These are phyloP conservation scores for Charina bottae DNA, from an alignment of 2,113 vertebrate genomes.

Conservation along the genomic window DNA sequence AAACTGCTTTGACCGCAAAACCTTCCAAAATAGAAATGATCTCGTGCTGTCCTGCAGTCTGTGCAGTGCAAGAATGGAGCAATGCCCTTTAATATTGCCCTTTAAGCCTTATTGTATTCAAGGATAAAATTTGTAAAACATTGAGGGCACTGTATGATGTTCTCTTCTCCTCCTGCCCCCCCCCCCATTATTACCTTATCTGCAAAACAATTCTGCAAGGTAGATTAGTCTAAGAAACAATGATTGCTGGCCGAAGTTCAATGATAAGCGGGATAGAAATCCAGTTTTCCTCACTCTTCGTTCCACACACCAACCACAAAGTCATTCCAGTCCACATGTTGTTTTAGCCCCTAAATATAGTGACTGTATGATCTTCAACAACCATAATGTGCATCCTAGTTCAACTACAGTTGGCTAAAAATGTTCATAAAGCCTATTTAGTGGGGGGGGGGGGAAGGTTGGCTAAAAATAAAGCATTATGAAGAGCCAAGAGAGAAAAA, in stretches of 20 bases:
- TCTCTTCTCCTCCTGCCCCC: background rate
- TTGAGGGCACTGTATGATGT: background rate
- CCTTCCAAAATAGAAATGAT: background rate
- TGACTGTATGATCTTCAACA: background rate
- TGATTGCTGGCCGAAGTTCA: background rate
- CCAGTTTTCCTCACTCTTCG: background rate
- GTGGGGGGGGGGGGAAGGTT: slow-evolving; percentile 8
- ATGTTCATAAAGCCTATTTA: background rate
- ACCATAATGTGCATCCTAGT: background rate
- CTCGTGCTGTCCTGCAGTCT: background rate
- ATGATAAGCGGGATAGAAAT: background rate
- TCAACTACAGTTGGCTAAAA: background rate
- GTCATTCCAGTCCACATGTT: background rate
- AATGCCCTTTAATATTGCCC: background rate
- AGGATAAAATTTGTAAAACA: background rate
- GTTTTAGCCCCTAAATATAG: background rate
- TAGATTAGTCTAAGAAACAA: background rate
- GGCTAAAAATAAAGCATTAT: background rate
- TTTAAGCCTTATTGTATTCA: background rate
- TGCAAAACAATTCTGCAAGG: background rate
- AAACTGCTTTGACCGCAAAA: background rate
- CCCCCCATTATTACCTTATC: background rate
- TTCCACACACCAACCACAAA: background rate
- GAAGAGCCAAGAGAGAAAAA: background rate
- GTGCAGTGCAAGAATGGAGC: background rate